A percentile compares a stretch with the other conserved stretches of the same genome.
Conservation (phyloP, 2,888 invertebrate genomes). For the Tachina fera region DNA sequence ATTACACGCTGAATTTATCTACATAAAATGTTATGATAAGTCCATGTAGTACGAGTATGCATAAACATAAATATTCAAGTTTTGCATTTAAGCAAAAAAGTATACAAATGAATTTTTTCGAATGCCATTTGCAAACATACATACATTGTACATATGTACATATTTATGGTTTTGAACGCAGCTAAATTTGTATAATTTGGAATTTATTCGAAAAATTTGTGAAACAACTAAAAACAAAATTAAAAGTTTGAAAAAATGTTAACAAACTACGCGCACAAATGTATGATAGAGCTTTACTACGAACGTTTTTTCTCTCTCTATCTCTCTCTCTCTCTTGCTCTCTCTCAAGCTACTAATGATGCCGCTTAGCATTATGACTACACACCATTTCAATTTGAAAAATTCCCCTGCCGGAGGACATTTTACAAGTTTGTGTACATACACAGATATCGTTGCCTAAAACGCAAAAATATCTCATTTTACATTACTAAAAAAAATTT, state of each 20-base stretch:
- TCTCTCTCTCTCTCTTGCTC: conserved; percentile 33
- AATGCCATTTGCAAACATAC: conserved; percentile 22
- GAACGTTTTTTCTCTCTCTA: background rate
- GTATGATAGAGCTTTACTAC: conserved; percentile 16
- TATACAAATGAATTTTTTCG: conserved; percentile 6
- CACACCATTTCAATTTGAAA: conserved; percentile 40
- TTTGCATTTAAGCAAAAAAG: conserved; percentile 17
- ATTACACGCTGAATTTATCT: conserved; percentile 35
- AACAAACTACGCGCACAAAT: conserved; percentile 10
- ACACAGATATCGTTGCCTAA: background rate
- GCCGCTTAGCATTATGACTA: conserved; percentile 1
- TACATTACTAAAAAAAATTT: too few relatives aligned
- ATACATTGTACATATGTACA: background rate
- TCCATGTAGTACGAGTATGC: background rate
- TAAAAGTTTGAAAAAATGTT: background rate
- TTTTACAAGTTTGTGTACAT: background rate
- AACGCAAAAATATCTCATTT: background rate
- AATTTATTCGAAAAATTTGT: conserved; percentile 14
- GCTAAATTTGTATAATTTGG: conserved; percentile 5
- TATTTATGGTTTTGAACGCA: background rate
- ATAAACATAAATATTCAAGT: background rate
- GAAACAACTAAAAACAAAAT: conserved; percentile 12
- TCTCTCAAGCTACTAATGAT: too few relatives aligned
- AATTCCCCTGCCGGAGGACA: too few relatives aligned
- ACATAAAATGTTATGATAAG: conserved; percentile 11